A percentile compares a stretch with the other conserved stretches of the same genome.
phyloP scores from a whole-genome alignment of 2,888 invertebrate genomes.

The Caenorhabditis angaria region DNA sequence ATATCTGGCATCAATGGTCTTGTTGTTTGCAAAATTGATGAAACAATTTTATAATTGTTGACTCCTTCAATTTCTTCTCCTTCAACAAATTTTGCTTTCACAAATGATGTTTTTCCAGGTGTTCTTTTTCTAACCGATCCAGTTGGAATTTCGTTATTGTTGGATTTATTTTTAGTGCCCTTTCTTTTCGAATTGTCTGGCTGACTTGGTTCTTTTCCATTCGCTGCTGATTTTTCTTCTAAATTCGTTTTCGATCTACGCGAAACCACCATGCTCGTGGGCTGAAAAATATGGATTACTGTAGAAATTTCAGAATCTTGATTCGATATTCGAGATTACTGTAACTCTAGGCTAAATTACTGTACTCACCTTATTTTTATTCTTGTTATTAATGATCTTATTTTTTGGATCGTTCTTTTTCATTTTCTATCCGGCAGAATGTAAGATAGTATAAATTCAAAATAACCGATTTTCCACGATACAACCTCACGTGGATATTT shows the following conservation, averaged over 20 bases:
- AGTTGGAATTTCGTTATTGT: no score
- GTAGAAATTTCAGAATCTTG: background rate
- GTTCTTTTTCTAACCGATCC: background rate
- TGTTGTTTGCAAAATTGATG: background rate
- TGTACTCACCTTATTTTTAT: background rate
- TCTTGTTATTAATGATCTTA: background rate
- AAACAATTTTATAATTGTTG: background rate
- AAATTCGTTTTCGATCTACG: no score
- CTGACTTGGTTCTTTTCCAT: background rate
- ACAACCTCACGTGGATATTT: no score
- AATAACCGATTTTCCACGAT: no score
- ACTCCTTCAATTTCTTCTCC: conserved; percentile 10
- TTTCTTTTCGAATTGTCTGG: background rate
- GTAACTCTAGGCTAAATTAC: no score
- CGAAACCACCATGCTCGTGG: background rate
- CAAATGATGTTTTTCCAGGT: background rate
- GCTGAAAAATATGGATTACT: background rate
- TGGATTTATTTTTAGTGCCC: background rate
- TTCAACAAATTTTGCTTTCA: background rate
- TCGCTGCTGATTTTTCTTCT: no score
- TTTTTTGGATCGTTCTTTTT: background rate
- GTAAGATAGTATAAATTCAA: no score
- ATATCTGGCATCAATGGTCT: background rate
- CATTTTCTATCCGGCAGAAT: no score
- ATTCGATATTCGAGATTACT: no score